phyloP scores from a whole-genome alignment of 2,888 invertebrate genomes.

The Agrochola lychnidis region DNA sequence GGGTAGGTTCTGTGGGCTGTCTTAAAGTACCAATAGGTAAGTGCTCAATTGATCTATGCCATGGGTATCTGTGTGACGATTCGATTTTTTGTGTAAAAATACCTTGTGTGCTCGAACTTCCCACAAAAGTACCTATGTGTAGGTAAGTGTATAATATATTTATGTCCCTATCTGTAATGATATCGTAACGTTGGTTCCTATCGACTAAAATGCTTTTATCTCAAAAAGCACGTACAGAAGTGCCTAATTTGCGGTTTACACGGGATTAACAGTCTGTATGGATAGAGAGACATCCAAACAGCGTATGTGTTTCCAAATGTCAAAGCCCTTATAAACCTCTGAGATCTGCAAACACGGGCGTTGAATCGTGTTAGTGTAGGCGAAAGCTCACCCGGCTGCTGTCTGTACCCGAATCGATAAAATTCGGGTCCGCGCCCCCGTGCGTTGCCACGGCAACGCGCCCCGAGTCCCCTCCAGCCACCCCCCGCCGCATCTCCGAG shows the following conservation, averaged over 20 bases:
- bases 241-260: constrained; percentile 70
- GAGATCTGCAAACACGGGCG: constrained; percentile 89
- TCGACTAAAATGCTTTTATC: constrained; percentile 42
- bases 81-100: not conserved
- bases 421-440: constrained; percentile 90
- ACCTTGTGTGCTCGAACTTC: constrained; percentile 1
- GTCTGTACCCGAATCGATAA: constrained; percentile 90
- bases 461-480: constrained; percentile 76
- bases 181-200: not conserved
- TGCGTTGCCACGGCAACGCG: constrained; percentile 85
- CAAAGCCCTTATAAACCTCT: constrained; percentile 87
- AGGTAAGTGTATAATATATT: not conserved
- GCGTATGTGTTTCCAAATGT: constrained; percentile 80
- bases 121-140: not conserved
- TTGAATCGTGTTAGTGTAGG: constrained; percentile 88
- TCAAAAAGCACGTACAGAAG: constrained; percentile 61
- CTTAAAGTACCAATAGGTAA: not conserved
- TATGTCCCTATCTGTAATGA: not conserved
- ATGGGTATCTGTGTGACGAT: too few species aligned
- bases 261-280: constrained; percentile 66
- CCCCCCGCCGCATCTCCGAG: constrained; percentile 82
- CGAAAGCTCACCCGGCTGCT: constrained; percentile 87
- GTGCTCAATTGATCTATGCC: not conserved
- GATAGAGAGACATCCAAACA: constrained; percentile 77
- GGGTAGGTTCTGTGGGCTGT: not conserved